phyloP scores from a whole-genome alignment of 1,140 invertebrate species.

The Andricus grossulariae region DNA sequence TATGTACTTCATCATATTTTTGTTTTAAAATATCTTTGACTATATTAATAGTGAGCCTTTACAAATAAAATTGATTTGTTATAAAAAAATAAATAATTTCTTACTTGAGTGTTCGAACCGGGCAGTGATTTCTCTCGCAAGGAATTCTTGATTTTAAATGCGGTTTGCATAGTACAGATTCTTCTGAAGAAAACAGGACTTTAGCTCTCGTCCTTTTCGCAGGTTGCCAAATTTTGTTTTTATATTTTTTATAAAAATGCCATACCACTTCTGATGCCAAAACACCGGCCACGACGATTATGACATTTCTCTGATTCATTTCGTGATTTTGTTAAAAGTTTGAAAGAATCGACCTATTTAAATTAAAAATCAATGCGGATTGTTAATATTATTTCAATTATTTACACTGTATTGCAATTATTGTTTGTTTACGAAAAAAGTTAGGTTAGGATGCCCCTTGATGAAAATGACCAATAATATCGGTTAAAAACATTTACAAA shows the following conservation, averaged over 20 bases:
- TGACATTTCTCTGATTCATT: neutral
- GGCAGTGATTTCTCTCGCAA: slow-evolving; percentile 48
- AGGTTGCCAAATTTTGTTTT: neutral
- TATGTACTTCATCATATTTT: too few relatives aligned
- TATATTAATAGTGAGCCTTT: neutral
- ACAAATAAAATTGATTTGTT: slow-evolving; percentile 20
- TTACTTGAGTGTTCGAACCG: slow-evolving; percentile 56
- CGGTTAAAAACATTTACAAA: neutral
- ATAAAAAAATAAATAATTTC: slow-evolving; percentile 5
- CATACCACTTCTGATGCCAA: slow-evolving; percentile 47
- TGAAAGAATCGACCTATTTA: neutral
- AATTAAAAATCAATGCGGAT: too few relatives aligned
- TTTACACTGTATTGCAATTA: too few relatives aligned
- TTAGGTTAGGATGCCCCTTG: neutral
- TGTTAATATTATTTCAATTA: too few relatives aligned
- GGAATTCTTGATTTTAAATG: slow-evolving; percentile 37
- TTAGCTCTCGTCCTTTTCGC: slow-evolving; percentile 38
- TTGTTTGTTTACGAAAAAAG: neutral
- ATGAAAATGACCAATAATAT: neutral
- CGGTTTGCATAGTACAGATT: slow-evolving; percentile 48
- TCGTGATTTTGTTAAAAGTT: neutral
- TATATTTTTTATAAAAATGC: slow-evolving; percentile 46
- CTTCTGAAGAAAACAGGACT: slow-evolving; percentile 59
- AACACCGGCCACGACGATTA: slow-evolving; percentile 13
- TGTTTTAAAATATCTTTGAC: too few relatives aligned